Percentiles rank a stretch among this genome's conserved stretches.
Conservation (phyloP, 1,140 invertebrate species). For the Chlorops oryzae region DNA sequence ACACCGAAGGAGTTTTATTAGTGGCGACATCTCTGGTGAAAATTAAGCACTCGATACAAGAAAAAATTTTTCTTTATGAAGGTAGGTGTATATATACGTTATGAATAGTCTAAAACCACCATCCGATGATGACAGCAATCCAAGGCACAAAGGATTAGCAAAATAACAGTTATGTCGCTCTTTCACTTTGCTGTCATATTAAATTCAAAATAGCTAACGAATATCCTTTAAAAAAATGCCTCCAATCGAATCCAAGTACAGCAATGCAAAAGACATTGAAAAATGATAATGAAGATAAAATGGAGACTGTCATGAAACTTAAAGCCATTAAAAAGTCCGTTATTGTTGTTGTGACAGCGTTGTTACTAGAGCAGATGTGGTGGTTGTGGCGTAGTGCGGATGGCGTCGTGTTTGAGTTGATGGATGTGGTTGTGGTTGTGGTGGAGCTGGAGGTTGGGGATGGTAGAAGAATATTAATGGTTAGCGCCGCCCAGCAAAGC, state of each 20-base stretch:
- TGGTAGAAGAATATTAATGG: conserved; percentile 20
- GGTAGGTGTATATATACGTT: conserved; percentile 12
- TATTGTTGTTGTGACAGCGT: conserved; percentile 14
- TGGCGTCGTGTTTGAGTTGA: conserved; percentile 11
- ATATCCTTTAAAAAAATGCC: conserved; percentile 25
- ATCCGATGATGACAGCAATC: too few species aligned
- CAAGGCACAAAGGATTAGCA: too few species aligned
- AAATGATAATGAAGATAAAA: too few species aligned
- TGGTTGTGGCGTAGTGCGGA: conserved; percentile 10
- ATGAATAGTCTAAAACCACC: conserved; percentile 17
- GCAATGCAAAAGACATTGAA: not conserved
- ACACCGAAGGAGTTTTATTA: too few species aligned
- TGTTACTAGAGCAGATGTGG: conserved; percentile 13
- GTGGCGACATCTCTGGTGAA: too few species aligned
- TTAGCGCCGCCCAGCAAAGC: conserved; percentile 41
- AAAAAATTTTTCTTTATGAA: conserved; percentile 21
- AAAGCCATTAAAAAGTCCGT: conserved; percentile 7
- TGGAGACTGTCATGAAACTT: too few species aligned
- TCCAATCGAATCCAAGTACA: conserved; percentile 31
- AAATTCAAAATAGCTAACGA: conserved; percentile 17
- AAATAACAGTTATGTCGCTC: too few species aligned
- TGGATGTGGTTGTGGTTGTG: conserved; percentile 14
- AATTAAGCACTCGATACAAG: too few species aligned
- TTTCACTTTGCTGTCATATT: too few species aligned
- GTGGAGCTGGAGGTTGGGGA: conserved; percentile 13